These are phyloP conservation scores for Pristionchus entomophagus DNA, from an alignment of 2,888 invertebrate genomes.

Conservation along the genomic window DNA sequence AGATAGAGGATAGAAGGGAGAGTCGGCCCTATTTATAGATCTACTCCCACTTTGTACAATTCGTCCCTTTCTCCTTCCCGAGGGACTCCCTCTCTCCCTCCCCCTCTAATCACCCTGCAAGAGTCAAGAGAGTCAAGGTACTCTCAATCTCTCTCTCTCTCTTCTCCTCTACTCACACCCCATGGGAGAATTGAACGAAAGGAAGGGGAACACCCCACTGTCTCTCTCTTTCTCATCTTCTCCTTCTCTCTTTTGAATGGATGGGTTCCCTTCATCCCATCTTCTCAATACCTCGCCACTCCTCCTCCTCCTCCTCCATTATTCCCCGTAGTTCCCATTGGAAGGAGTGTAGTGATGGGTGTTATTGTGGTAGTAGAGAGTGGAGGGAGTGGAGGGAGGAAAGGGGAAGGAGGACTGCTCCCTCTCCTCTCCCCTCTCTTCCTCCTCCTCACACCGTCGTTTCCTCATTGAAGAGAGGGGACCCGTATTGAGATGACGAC, in stretches of 20 bases:
- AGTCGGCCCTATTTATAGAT: conserved; percentile 41
- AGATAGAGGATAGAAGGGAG: conserved; percentile 46
- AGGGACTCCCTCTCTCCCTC: background rate
- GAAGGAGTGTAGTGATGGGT: background rate
- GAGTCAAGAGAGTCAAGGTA: background rate
- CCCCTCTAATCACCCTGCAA: background rate
- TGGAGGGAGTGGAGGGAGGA: background rate
- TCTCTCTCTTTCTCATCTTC: background rate
- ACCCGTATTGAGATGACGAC: conserved; percentile 37
- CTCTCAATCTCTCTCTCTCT: background rate
- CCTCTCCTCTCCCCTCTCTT: no score
- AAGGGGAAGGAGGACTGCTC: no score
- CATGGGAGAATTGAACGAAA: background rate
- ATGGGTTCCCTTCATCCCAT: background rate
- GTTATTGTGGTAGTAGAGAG: no score
- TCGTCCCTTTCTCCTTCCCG: background rate
- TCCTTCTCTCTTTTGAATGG: background rate
- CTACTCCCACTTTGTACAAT: conserved; percentile 4
- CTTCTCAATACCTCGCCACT: background rate
- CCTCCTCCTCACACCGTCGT: background rate
- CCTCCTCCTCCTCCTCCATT: conserved; percentile 24
- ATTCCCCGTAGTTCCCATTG: conserved; percentile 12
- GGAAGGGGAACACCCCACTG: no score
- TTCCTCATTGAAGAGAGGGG: background rate
- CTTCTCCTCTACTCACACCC: background rate